Conservation (phyloP, 2,113 vertebrate species). For the Oceanites oceanicus region DNA sequence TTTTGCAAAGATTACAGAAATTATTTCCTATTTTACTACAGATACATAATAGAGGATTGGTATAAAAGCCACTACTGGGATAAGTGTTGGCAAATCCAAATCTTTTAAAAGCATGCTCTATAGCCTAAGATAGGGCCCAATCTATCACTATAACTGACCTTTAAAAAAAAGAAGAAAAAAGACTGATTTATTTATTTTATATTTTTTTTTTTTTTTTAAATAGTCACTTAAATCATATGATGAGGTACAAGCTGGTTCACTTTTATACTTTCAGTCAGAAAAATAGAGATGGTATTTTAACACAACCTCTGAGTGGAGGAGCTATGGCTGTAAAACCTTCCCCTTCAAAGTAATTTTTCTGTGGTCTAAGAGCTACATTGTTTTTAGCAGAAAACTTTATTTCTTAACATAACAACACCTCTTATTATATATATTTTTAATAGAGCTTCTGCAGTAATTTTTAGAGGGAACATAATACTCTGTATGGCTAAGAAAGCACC, state of each 20-base stretch:
- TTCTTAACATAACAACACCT: not conserved
- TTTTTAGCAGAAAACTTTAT: not conserved
- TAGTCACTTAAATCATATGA: not conserved
- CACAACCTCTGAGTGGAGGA: not conserved
- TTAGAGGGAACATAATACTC: not conserved
- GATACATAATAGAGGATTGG: not conserved
- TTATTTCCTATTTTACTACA: not conserved
- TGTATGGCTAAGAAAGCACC: not conserved
- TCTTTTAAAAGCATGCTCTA: not conserved
- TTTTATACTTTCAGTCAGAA: not conserved
- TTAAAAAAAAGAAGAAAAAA: not conserved
- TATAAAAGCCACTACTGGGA: not conserved
- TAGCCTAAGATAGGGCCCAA: not conserved
- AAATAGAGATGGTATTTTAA: not conserved
- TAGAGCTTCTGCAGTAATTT: not conserved
- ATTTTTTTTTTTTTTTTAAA: not conserved
- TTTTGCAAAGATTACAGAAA: not conserved
- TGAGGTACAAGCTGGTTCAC: not conserved
- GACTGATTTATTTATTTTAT: not conserved
- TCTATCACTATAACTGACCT: not conserved
- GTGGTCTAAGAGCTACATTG: not conserved
- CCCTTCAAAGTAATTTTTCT: not conserved
- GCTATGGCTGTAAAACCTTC: not conserved
- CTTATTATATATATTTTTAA: not conserved
- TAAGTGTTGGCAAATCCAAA: not conserved